phyloP scores from a whole-genome alignment of 23 tunicate genomes.

The Ascidia mentula region DNA sequence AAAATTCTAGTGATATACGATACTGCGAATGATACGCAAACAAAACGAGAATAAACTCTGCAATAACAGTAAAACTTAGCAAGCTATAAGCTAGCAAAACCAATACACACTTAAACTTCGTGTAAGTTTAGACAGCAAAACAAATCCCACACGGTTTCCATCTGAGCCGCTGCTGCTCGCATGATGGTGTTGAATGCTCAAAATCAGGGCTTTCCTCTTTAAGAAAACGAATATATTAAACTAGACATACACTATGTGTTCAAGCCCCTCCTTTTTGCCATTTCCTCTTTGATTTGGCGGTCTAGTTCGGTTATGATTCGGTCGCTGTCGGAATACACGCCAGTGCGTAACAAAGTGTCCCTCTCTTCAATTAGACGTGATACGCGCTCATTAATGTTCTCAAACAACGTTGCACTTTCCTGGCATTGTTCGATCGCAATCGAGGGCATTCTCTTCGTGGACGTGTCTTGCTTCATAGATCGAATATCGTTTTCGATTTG shows the following conservation, averaged over 20 bases:
- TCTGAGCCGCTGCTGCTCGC: too few species aligned
- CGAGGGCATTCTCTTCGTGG: conserved; percentile 20
- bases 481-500: conserved; percentile 56
- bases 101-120: not conserved
- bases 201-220: too few species aligned
- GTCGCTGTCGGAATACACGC: conserved; percentile 85
- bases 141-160: not conserved
- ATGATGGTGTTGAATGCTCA: too few species aligned
- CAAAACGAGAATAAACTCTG: not conserved
- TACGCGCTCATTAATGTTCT: conserved; percentile 72
- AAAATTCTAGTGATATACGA: too few species aligned
- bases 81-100: not conserved
- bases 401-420: conserved; percentile 21
- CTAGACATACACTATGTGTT: not conserved
- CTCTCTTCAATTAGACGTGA: conserved; percentile 93
- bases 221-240: too few species aligned
- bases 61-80: not conserved
- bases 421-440: conserved; percentile 50
- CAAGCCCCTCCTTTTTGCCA: conserved; percentile 29
- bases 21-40: not conserved
- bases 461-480: conserved; percentile 15
- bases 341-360: conserved; percentile 89
- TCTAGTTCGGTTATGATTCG: conserved; percentile 93
- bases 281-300: conserved; percentile 91
- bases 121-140: not conserved